A percentile compares a stretch with the other conserved stretches of the same genome.
Conservation (phyloP, 2,888 invertebrate genomes). For the Danaus chrysippus region DNA sequence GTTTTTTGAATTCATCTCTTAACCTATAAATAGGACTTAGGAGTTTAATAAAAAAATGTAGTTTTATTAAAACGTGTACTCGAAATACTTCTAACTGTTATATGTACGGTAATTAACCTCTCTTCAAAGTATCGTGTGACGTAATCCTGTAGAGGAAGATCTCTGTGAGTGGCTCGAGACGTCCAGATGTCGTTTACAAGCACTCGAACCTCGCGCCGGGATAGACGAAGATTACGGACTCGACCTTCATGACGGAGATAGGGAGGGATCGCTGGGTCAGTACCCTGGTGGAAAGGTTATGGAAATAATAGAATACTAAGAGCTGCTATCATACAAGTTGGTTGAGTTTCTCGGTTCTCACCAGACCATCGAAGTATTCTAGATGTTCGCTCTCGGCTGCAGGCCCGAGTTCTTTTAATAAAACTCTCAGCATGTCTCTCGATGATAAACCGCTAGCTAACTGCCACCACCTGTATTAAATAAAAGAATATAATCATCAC, state of each 20-base stretch:
- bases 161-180: constrained; percentile 40
- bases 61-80: too few species aligned
- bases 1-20: too few species aligned
- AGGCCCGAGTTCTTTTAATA: constrained; percentile 71
- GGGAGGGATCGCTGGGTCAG: constrained; percentile 62
- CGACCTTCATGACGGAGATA: constrained; percentile 66
- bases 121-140: constrained; percentile 70
- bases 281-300: constrained; percentile 46
- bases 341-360: constrained; percentile 33
- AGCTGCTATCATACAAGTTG: too few species aligned
- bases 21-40: too few species aligned
- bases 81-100: too few species aligned
- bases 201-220: constrained; percentile 68
- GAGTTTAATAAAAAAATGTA: too few species aligned
- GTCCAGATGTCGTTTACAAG: constrained; percentile 73
- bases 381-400: constrained; percentile 67
- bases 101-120: constrained; percentile 42
- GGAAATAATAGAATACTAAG: neutral
- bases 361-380: constrained; percentile 72
- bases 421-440: constrained; percentile 59
- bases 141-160: constrained; percentile 63
- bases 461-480: constrained; percentile 60
- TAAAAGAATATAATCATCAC: neutral
- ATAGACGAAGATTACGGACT: constrained; percentile 72
- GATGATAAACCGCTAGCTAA: constrained; percentile 63